Evolutionary conservation across 2,113 vertebrate species (phyloP), one percentile per base, ranked within the genome.

Genomic region (Lampris megalopsis): DNA sequence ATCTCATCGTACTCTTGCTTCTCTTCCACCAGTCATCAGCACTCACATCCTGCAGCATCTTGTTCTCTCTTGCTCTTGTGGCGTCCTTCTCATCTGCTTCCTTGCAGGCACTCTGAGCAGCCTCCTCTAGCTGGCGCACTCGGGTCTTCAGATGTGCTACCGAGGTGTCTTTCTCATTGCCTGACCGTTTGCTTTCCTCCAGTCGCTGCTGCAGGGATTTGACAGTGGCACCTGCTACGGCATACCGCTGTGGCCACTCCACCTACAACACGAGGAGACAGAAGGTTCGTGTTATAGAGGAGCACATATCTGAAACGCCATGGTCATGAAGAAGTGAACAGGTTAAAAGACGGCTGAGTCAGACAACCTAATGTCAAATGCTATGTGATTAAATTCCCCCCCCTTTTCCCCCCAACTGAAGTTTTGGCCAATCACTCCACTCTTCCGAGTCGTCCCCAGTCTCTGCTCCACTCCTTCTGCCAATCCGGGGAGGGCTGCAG

Each of bases 41-140:
- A 86, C 97, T 96, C 88, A 99, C 98, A 6, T 98, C 96, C 79
- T 98, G 96, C 90, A 98, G 96, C 96, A 97, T 97, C 81, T 93
- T 96, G 89, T 94, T 95, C 87, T 99, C 97, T 41, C 96, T 93
- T 74, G 96, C 95, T 2, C 95, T 89, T 72, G 89, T 92, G 0
- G 93, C 91, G 65, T 97, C 96, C 86, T 95, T 96, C 54, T 97
- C 96, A 43, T 96, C 96, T 0, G 95, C 93, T n/a, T 96, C 93
- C 74, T 91, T 96, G 82, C 95, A 93, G 58, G 95, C 91, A 9
- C 93, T 95, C 71, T 96, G 94, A 63, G 94, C 89, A 0, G 93
- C 94, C 63, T 96, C 96, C 90, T 99, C 95, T 50, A 97, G 90
- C 68, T 97, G 96, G 58, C 73, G 92, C 2, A 97, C 89, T 13